Base-by-base conservation (phyloP, 2,888 invertebrate species). In the Nomada fabriciana region DNA sequence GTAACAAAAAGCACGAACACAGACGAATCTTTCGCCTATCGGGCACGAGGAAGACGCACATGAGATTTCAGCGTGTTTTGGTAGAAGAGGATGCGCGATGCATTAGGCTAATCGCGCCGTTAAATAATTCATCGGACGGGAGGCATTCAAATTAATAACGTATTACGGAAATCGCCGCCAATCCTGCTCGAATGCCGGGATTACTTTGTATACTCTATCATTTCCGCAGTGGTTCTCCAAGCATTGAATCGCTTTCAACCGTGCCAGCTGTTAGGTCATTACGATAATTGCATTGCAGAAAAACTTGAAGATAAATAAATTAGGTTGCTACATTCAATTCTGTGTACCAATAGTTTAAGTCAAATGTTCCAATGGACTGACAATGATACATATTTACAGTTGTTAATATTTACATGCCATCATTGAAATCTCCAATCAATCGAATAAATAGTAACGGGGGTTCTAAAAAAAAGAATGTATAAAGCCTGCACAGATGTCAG, bases 101-200 rank as follows among this genome's bases (percentile, higher is more conserved):
- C 84, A 88, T 88, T 90, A 88, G 82, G 81, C 76, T 90, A 89
- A 90, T 90, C 83, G 83, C 60, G 29, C 80, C 85, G 83, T 83
- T 87, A 88, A 90, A 90, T 90, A 90, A 90, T 90, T 89, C 89
- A 90, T 89, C 88, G 81, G 78, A 76, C 86, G 83, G 83, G 71
- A 80, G 77, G 78, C 80, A 89, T 89, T 88, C 86, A 89, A 89
- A 90, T 90, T 90, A 90, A 90, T 89, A 88, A 85, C 79, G 82
- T 87, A 90, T 88, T 84, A 89, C 81, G 76, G 75, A 82, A 87
- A 90, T 88, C 81, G 83, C 84, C 87, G 67, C 71, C 82, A 87
- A 86, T 90, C 81, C 76, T 18, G 82, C 76, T 72, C 74, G 65
- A 80, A 76, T 65, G 53, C 75, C 77, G 83, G 82, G 75, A 87